Evolutionary conservation across 2,797 vertebrate species (phyloP), one percentile per base, ranked within the genome.

Genomic region (Eulemur mongoz): DNA sequence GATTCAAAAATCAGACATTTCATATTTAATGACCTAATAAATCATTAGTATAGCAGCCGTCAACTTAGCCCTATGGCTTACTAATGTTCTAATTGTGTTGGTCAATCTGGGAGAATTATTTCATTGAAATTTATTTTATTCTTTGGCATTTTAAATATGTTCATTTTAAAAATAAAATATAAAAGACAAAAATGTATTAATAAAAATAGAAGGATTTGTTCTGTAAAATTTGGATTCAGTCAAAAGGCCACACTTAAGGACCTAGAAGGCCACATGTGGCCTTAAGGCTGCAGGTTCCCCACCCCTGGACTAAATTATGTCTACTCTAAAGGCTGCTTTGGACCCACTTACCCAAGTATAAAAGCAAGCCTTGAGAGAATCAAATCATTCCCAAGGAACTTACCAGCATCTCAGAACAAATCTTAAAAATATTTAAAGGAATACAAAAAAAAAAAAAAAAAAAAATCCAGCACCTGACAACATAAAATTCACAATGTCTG

Each of bases 361-460:
- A 57, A 78, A 69, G 3, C 7, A 83, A 90, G 13, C 2, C 32
- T 63, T 67, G 38, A 79, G 18, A 61, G 20, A 93, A 72, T 40
- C 27, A 78, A 86, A 93, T n/a, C 30, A 2, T 89, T 89, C 87
- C 91, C 67, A 94, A 87, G 38, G 22, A 91, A 57, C 27, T 48
- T 73, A 40, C 45, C 22, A 17, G 7, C 12, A 52, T 81, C 38
- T 43, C 45, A 63, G 15, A 65, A 89, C 45, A 75, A 83, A 88
- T 43, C 72, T 61, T 45, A 50, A 88, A 92, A 81, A 90, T 85
- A 87, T 18, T 89, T 89, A n/a, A 96, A 54, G 70, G 43, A 89
- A 54, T n/a, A 69, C 30, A 50, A 75, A 45, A 43, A 73, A 40
- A 40, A 73, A n/a, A 63, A 35, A 35, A 22, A 54, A 8, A 89